Evolutionary conservation across 1,140 invertebrate species (phyloP), one percentile per base, ranked within the genome.

Genomic region (Drosophila simulans): DNA sequence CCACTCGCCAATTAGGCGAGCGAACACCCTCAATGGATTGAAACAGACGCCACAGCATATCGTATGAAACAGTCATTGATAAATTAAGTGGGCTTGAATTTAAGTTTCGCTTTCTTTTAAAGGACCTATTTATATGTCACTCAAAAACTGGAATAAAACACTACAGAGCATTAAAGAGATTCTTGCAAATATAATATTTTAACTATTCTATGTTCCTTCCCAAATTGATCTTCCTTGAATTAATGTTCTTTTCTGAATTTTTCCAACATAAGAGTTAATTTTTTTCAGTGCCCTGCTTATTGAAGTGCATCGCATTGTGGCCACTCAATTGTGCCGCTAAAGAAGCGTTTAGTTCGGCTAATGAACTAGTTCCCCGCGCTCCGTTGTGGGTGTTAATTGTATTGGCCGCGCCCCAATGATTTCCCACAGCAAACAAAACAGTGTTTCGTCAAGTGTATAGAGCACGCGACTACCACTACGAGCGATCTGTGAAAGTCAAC

Each of bases 401-500:
- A 63, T 63, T 63, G 59, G 46, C 25, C n/a, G 31, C 27, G 59
- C 59, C 59, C 54, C 39, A 63, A 63, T 63, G 51, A 43, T 42
- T 63, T 63, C 22, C 59, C 51, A 54, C 20, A 62, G 43, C 58
- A 40, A 40, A 34, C 40, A 31, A 34, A 31, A 60, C 56, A 37
- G 37, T 62, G 68, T 72, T 73, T 54, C 70, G 58, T 55, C 68
- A 62, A 73, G 70, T 73, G 68, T 53, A 51, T 15, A 42, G 45
- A 54, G 71, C 71, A 74, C 71, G 71, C 71, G 71, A 74, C 71
- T 31, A 8, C 31, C 31, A 31, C 31, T 39, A 72, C 53, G 43
- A 52, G 37, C 40, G 45, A 51, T 58, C 69, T 74, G 71, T 74
- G 70, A 74, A 74, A 74, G 71, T 56, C 71, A 65, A 58, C 62